These are phyloP conservation scores for Atherinosoma microstoma DNA, from an alignment of 2,797 vertebrate species.

Conservation along the genomic window DNA sequence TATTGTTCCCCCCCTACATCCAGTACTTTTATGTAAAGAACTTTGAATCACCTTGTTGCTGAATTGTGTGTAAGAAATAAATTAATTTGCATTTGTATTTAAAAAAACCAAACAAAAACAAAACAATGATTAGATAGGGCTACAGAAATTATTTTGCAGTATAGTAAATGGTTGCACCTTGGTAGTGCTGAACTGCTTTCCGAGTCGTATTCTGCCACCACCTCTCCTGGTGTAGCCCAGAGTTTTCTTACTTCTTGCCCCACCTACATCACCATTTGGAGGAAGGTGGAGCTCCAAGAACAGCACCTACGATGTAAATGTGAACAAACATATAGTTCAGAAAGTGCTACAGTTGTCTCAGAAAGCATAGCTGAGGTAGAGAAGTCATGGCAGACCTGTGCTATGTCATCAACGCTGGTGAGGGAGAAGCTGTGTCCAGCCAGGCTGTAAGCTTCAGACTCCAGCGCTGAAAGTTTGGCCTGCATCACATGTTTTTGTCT, in stretches of 20 bases:
- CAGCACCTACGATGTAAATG: conserved; percentile 81
- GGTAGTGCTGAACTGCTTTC: conserved; percentile 93
- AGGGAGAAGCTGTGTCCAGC: conserved; percentile 95
- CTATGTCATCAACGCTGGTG: conserved; percentile 92
- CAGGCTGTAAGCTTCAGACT: conserved; percentile 89
- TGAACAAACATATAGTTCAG: not conserved
- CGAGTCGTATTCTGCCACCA: conserved; percentile 77
- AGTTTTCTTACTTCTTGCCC: conserved; percentile 89
- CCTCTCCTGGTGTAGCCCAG: conserved; percentile 90
- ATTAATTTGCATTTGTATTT: not conserved
- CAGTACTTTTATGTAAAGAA: no score
- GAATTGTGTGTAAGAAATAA: not conserved
- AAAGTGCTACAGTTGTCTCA: not conserved
- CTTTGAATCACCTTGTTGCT: no score
- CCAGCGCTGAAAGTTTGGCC: conserved; percentile 90
- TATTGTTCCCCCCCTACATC: no score
- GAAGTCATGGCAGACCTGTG: conserved; percentile 85
- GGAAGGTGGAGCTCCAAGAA: conserved; percentile 95
- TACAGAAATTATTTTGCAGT: not conserved
- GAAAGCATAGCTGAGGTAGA: not conserved
- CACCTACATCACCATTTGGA: conserved; percentile 87
- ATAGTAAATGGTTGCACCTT: conserved; percentile 83
- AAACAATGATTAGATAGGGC: not conserved
- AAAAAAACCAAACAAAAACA: not conserved
- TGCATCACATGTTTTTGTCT: conserved; percentile 94